Evolutionary conservation across 2,113 vertebrate species (phyloP).

Genomic region (Carassius gibelio): DNA sequence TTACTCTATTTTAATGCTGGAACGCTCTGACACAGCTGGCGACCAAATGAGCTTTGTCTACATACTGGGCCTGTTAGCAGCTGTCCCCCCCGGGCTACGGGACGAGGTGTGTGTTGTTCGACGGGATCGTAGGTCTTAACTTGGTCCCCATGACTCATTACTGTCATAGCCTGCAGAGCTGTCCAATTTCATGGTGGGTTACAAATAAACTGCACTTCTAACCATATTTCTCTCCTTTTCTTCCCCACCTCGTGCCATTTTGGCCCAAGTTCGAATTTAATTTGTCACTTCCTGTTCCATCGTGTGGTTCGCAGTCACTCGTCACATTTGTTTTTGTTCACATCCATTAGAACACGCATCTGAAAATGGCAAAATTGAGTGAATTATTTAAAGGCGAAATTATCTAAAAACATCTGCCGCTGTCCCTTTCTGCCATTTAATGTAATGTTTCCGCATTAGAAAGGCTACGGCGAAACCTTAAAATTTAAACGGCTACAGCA

Average conservation of each 20-base stretch:
- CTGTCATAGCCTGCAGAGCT: slow-evolving; percentile 66
- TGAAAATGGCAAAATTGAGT: slow-evolving; percentile 41
- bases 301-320: slow-evolving; percentile 52
- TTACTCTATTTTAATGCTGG: slow-evolving; percentile 53
- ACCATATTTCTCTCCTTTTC: slow-evolving; percentile 61
- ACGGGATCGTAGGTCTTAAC: slow-evolving; percentile 38
- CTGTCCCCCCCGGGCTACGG: slow-evolving; percentile 52
- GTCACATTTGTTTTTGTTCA: slow-evolving; percentile 69
- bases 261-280: slow-evolving; percentile 69
- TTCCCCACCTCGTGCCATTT: slow-evolving; percentile 52
- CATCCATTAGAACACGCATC: slow-evolving; percentile 63
- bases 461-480: slow-evolving; percentile 71
- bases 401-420: slow-evolving; percentile 65
- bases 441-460: slow-evolving; percentile 83
- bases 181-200: slow-evolving; percentile 78
- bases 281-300: slow-evolving; percentile 70
- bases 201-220: slow-evolving; percentile 71
- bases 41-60: slow-evolving; percentile 64
- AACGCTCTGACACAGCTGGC: slow-evolving; percentile 67
- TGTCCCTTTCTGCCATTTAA: slow-evolving; percentile 73
- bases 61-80: slow-evolving; percentile 49
- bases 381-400: slow-evolving; percentile 55
- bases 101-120: slow-evolving; percentile 57
- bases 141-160: slow-evolving; percentile 60
- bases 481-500: slow-evolving; percentile 77